These are phyloP conservation scores for Lophius americanus DNA, from an alignment of 2,797 vertebrate genomes.

Conservation along the genomic window DNA sequence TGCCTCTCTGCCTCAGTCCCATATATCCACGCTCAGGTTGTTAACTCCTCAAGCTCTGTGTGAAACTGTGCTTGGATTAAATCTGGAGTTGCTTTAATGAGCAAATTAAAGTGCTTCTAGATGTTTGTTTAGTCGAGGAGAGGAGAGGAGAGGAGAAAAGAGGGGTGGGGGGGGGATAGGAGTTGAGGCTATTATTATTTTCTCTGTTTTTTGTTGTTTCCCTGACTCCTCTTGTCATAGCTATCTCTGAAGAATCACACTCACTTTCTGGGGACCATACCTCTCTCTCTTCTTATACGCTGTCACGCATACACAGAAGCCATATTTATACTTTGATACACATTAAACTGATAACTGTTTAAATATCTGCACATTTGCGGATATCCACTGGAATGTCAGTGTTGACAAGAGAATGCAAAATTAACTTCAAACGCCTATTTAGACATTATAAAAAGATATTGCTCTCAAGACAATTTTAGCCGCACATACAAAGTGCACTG, in stretches of 20 bases:
- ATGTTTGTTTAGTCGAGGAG: constrained; percentile 1
- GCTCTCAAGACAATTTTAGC: not conserved
- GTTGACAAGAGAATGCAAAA: constrained; percentile 21
- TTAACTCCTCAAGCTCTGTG: constrained; percentile 56
- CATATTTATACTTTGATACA: constrained; percentile 45
- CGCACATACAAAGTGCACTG: not conserved
- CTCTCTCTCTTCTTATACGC: constrained; percentile 23
- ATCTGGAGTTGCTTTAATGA: not conserved
- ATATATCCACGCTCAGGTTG: constrained; percentile 57
- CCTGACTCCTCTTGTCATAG: constrained; percentile 68
- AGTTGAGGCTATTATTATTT: too few relatives aligned
- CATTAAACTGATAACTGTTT: constrained; percentile 35
- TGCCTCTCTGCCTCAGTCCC: constrained; percentile 61
- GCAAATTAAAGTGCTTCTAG: constrained; percentile 3
- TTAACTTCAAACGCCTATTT: too few relatives aligned
- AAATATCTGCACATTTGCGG: constrained; percentile 30
- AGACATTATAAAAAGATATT: not conserved
- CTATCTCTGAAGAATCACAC: constrained; percentile 63
- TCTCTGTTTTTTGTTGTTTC: constrained; percentile 63
- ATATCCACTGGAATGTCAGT: constrained; percentile 4
- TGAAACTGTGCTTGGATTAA: constrained; percentile 10
- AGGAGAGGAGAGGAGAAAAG: constrained; percentile 26
- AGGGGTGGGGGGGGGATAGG: too few relatives aligned
- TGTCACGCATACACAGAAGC: constrained; percentile 27
- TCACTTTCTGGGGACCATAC: constrained; percentile 26